These are phyloP conservation scores for Listronotus bonariensis DNA, from an alignment of 1,140 invertebrate species.

Conservation along the genomic window DNA sequence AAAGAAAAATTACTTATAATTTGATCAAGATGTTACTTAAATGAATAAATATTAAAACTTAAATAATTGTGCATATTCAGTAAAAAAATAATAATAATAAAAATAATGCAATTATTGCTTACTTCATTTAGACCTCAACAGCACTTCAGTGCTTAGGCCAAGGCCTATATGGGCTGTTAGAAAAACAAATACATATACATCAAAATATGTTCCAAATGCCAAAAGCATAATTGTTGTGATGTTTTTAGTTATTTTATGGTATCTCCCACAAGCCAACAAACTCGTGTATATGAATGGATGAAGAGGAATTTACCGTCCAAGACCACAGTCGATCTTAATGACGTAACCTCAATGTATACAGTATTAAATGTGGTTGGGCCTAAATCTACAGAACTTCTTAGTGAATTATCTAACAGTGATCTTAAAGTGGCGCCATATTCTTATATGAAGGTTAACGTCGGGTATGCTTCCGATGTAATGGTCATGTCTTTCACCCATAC, in stretches of 20 bases:
- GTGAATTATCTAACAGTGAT: slow-evolving; percentile 74
- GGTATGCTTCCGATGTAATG: slow-evolving; percentile 76
- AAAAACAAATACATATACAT: too few species aligned
- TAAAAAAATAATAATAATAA: too few species aligned
- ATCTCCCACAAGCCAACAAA: slow-evolving; percentile 83
- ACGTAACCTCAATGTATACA: slow-evolving; percentile 83
- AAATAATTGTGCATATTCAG: too few species aligned
- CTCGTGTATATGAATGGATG: slow-evolving; percentile 75
- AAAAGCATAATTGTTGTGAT: too few species aligned
- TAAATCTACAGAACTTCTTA: slow-evolving; percentile 71
- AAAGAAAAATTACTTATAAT: too few species aligned
- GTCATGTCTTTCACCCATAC: slow-evolving; percentile 83
- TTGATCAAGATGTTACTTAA: too few species aligned
- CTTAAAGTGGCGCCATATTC: slow-evolving; percentile 75
- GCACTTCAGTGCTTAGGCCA: too few species aligned
- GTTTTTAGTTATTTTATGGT: slow-evolving; percentile 78
- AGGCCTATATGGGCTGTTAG: too few species aligned
- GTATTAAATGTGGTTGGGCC: slow-evolving; percentile 85
- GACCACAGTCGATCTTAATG: slow-evolving; percentile 69
- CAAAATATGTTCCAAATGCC: neutral
- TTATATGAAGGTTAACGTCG: slow-evolving; percentile 75
- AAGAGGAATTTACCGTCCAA: slow-evolving; percentile 68
- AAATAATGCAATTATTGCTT: too few species aligned
- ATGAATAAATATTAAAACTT: too few species aligned
- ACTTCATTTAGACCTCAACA: too few species aligned